Evolutionary conservation across 2,113 vertebrate species (phyloP).

Genomic region (Urocolius indicus): DNA sequence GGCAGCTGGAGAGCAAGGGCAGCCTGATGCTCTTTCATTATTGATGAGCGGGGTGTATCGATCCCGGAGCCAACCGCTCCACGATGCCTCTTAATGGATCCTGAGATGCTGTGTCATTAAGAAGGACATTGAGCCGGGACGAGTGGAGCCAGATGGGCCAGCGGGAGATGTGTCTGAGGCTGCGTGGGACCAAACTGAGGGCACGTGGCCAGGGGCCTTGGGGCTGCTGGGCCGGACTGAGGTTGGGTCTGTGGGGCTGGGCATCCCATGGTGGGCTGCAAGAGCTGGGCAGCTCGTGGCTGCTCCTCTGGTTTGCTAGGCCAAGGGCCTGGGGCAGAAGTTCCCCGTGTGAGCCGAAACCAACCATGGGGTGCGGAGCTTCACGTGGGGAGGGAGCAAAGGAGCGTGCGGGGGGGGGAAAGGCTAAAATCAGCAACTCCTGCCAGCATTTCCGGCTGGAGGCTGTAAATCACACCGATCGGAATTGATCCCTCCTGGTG

Average conservation of each 20-base stretch:
- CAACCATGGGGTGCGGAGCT: accelerated
- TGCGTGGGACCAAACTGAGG: not conserved
- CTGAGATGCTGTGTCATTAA: constrained; percentile 72
- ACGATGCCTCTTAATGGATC: constrained; percentile 49
- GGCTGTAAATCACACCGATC: not conserved
- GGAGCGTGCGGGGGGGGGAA: not conserved
- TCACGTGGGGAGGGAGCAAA: not conserved
- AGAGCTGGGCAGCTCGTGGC: not conserved
- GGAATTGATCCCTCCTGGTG: not conserved
- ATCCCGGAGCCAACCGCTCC: constrained; percentile 15
- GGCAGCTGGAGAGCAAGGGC: constrained; percentile 53
- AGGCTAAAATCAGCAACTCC: not conserved
- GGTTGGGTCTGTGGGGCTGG: not conserved
- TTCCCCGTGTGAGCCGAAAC: accelerated
- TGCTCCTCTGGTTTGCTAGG: not conserved
- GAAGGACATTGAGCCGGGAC: not conserved
- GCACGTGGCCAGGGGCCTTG: accelerated
- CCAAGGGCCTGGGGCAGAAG: not conserved
- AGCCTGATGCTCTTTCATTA: constrained; percentile 56
- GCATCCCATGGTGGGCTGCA: not conserved
- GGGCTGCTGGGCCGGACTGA: not conserved
- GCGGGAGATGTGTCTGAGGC: not conserved
- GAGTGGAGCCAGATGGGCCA: constrained; percentile 30
- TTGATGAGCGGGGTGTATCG: constrained; percentile 62
- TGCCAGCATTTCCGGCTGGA: accelerated